These are phyloP conservation scores for Mycteria americana DNA, from an alignment of 2,797 vertebrate genomes.

Conservation along the genomic window DNA sequence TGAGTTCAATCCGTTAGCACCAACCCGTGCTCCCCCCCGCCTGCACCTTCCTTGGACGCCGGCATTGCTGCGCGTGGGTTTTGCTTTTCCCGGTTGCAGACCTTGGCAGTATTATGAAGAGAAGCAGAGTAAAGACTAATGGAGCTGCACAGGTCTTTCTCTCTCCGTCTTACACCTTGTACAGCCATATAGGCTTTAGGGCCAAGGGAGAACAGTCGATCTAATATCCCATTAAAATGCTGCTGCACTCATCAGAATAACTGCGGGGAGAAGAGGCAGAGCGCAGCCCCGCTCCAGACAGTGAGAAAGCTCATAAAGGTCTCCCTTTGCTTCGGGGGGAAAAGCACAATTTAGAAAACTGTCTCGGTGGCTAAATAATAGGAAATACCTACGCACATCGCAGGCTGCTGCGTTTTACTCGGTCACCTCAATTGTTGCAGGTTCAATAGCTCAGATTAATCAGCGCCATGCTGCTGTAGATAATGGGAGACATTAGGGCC, in stretches of 20 bases:
- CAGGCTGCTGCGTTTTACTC: background rate
- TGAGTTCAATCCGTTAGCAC: background rate
- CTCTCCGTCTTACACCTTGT: background rate
- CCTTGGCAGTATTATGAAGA: background rate
- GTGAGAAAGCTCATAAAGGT: background rate
- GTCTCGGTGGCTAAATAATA: background rate
- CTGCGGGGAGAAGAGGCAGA: background rate
- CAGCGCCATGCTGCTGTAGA: background rate
- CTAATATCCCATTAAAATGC: background rate
- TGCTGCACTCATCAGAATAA: background rate
- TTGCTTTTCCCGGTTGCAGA: background rate
- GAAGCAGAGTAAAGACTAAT: fast-evolving
- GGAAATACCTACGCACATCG: background rate
- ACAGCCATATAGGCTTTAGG: background rate
- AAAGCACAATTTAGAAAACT: background rate
- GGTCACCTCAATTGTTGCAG: background rate
- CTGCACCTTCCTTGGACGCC: background rate
- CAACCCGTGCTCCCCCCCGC: background rate
- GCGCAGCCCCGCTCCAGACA: background rate
- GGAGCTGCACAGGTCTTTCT: background rate
- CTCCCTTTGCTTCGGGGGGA: background rate
- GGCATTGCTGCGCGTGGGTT: fast-evolving
- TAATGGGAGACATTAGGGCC: background rate
- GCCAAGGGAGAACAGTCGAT: background rate
- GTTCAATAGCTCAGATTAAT: background rate